A percentile compares a stretch with the other conserved stretches of the same genome.
phyloP scores from a whole-genome alignment of 2,113 vertebrate species.

The Silurus asotus region DNA sequence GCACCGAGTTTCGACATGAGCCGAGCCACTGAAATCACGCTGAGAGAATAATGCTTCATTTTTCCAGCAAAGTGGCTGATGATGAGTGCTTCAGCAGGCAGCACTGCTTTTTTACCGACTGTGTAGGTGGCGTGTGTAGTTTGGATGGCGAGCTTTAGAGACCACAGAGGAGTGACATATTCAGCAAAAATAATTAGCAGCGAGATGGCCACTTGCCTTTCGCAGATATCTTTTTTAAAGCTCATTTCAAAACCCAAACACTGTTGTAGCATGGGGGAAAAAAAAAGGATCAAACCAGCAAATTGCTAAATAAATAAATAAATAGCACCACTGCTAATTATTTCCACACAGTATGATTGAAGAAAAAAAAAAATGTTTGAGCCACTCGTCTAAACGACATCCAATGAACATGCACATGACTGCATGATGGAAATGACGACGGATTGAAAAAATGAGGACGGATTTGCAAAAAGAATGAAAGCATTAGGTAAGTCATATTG shows the following conservation, averaged over 20 bases:
- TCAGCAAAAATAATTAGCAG: constrained; percentile 87
- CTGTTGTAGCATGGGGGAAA: constrained; percentile 24
- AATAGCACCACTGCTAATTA: constrained; percentile 62
- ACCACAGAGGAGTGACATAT: constrained; percentile 59
- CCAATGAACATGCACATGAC: constrained; percentile 19
- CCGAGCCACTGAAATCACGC: background rate
- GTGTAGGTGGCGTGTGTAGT: constrained; percentile 59
- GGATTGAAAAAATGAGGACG: constrained; percentile 48
- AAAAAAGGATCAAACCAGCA: background rate
- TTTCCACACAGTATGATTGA: constrained; percentile 51
- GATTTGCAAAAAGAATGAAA: constrained; percentile 55
- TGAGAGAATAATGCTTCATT: background rate
- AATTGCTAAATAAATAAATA: background rate
- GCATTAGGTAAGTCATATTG: constrained; percentile 62
- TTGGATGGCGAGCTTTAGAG: constrained; percentile 50
- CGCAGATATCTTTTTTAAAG: constrained; percentile 4
- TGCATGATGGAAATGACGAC: constrained; percentile 51
- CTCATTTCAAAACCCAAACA: background rate
- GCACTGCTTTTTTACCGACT: constrained; percentile 67
- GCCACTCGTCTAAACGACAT: background rate
- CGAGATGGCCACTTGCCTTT: constrained; percentile 59
- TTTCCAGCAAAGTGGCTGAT: background rate
- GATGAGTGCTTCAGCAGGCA: constrained; percentile 33
- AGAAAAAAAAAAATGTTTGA: constrained; percentile 32
- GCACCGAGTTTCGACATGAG: background rate